A percentile compares a stretch with the other conserved stretches of the same genome.
Conservation (phyloP, 2,888 invertebrate genomes). For the Sesia apiformis region DNA sequence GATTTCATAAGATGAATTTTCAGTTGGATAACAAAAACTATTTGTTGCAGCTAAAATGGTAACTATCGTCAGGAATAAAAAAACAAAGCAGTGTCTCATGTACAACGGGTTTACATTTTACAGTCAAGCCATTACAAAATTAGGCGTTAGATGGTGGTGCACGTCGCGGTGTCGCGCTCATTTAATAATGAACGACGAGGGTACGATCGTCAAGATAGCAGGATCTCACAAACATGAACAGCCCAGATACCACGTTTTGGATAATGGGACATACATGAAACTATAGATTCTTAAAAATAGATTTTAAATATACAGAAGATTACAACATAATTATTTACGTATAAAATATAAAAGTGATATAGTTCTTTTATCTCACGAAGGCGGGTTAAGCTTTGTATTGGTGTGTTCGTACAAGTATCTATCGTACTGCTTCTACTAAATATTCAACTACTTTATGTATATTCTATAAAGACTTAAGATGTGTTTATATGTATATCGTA, state of each 20-base stretch:
- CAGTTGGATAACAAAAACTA: too few species aligned
- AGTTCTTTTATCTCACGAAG: too few species aligned
- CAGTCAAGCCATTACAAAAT: not conserved
- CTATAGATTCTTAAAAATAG: not conserved
- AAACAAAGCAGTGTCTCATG: not conserved
- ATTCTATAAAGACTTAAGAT: too few species aligned
- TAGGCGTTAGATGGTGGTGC: not conserved
- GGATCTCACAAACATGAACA: not conserved
- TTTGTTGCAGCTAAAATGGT: not conserved
- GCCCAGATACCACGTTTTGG: not conserved
- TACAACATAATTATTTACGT: too few species aligned
- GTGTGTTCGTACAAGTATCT: too few species aligned
- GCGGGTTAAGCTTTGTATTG: too few species aligned
- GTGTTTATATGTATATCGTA: too few species aligned
- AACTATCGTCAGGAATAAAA: not conserved
- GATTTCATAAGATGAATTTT: too few species aligned
- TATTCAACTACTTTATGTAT: too few species aligned
- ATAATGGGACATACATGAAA: not conserved
- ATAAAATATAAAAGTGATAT: too few species aligned
- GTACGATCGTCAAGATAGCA: not conserved
- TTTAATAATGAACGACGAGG: not conserved
- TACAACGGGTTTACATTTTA: not conserved
- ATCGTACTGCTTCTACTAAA: too few species aligned
- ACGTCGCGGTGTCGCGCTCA: not conserved
- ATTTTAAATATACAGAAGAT: too few species aligned